Evolutionary conservation across 2,113 vertebrate genomes (phyloP), one percentile per base, ranked within the genome.

Genomic region (Corynorhinus townsendii): DNA sequence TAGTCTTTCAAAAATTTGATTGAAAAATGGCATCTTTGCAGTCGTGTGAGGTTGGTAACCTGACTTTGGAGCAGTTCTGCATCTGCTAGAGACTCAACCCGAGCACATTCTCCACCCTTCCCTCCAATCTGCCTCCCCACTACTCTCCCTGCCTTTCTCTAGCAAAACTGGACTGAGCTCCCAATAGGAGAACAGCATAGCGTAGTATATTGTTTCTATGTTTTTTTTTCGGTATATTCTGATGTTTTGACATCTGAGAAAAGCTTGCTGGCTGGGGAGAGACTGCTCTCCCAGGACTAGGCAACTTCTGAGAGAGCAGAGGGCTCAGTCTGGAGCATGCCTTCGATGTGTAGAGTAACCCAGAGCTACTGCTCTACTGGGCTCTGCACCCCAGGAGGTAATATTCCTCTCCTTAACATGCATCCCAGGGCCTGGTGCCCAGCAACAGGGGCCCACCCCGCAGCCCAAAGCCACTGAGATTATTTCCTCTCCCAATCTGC

Each of bases 371-470:
- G 9, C 33, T 26, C 40, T 16, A 4, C 11, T 9, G 12, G 30
- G 16, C 33, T 15, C 22, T 24, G 5, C 15, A 22, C 30, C 35
- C 71, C 30, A 7, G 20, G 11, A 35, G 45, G 64, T 17, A 28
- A 40, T 30, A 33, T 0, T 35, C 35, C 4, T 19, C 28, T 45
- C 35, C 30, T 56, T 7, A 24, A 10, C 30, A 30, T 47, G 35
- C 66, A 54, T 62, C n/a, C n/a, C 17, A 19, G 35, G 14, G 8
- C 15, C 52, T 62, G 43, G 4, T 14, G 28, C 20, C 52, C 12
- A 4, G 66, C 35, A 30, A 1, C 52, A 10, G 66, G 26, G 17
- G 35, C 14, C 14, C 26, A 19, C 2, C 11, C 16, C 3, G 0
- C 2, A 81, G 54, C 54, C 35, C 54, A 19, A 9, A 73, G 43